phyloP scores from a whole-genome alignment of 2,797 vertebrate genomes.

The Spinus olivaceus region DNA sequence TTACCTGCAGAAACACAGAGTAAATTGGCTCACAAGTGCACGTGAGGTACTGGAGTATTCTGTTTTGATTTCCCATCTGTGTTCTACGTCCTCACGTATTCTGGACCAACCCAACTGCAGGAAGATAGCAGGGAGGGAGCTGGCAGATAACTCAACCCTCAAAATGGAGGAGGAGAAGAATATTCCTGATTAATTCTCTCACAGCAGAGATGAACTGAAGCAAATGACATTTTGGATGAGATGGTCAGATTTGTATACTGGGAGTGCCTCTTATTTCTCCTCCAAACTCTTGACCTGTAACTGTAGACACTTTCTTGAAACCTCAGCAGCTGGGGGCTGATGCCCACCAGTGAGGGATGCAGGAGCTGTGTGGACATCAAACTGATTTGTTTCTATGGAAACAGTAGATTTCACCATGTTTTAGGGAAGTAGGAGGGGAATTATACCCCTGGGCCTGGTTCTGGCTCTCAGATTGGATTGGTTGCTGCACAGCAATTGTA shows the following conservation, averaged over 20 bases:
- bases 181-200: constrained; percentile 69
- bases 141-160: constrained; percentile 31
- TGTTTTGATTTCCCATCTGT: background rate
- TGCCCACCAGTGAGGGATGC: constrained; percentile 7
- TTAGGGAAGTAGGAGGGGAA: constrained; percentile 46
- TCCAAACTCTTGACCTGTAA: background rate
- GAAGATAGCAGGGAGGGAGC: constrained; percentile 25
- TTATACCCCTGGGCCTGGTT: constrained; percentile 13
- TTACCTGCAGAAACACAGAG: background rate
- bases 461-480: background rate
- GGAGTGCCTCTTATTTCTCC: background rate
- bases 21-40: background rate
- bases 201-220: background rate
- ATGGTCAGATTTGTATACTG: background rate
- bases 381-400: constrained; percentile 72
- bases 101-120: constrained; percentile 23
- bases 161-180: constrained; percentile 54
- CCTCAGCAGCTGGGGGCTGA: background rate
- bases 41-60: background rate
- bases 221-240: background rate
- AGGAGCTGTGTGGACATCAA: constrained; percentile 26
- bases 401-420: constrained; percentile 61
- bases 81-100: background rate
- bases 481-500: constrained; percentile 14
- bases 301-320: background rate